A percentile compares a stretch with the other conserved stretches of the same genome.
These are phyloP conservation scores for Pogonus chalceus DNA, from an alignment of 1,140 invertebrate genomes.

Conservation along the genomic window DNA sequence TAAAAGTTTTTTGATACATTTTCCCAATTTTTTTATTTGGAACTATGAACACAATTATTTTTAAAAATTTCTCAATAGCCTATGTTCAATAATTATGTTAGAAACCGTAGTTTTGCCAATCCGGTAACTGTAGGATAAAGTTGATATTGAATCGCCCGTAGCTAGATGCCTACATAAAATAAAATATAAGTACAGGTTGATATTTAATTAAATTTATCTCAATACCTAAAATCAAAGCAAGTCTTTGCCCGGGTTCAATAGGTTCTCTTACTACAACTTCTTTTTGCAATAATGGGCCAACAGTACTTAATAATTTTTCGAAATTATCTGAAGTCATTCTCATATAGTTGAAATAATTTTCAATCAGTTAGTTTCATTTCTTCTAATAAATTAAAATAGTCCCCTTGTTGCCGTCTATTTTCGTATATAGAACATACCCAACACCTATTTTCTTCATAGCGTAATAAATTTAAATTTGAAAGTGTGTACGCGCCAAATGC, in stretches of 20 bases:
- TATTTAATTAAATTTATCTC: not conserved
- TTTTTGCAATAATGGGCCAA: not conserved
- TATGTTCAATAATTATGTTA: no score
- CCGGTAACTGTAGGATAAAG: no score
- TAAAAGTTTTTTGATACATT: conserved; percentile 14
- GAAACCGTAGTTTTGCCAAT: no score
- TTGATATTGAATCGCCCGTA: not conserved
- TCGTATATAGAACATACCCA: not conserved
- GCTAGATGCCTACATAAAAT: not conserved
- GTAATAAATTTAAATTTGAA: not conserved
- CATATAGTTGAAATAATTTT: not conserved
- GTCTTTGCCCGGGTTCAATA: not conserved
- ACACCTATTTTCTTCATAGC: not conserved
- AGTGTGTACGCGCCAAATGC: no score
- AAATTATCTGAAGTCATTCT: not conserved
- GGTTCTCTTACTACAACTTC: not conserved
- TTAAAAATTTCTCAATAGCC: no score
- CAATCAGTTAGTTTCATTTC: not conserved
- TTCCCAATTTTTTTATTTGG: conserved; percentile 11
- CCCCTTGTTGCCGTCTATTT: not conserved
- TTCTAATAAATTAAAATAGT: not conserved
- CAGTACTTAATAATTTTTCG: not conserved
- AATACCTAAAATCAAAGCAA: not conserved
- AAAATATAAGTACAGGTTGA: not conserved
- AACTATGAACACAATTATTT: not conserved